Percentiles rank a stretch among this genome's conserved stretches.
These are phyloP conservation scores for Mesoclemmys tuberculata DNA, from an alignment of 2,113 vertebrate species.

Conservation along the genomic window DNA sequence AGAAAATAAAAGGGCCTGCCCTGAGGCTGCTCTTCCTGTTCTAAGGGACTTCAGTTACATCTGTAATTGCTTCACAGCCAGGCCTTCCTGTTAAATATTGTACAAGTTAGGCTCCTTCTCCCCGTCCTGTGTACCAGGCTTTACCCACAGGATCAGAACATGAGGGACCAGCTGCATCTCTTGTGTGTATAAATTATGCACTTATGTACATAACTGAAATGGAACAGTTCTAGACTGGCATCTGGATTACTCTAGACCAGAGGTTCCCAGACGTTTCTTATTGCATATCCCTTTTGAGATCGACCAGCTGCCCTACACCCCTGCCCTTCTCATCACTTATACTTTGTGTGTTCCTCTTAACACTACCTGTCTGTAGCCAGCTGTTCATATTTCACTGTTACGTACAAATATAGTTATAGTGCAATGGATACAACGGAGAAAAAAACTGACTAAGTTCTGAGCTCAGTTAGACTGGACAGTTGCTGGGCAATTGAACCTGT, in stretches of 20 bases:
- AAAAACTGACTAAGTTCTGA: too few species aligned
- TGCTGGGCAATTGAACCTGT: too few species aligned
- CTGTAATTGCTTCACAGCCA: not conserved
- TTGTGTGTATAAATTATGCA: not conserved
- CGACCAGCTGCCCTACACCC: not conserved
- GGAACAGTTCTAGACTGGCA: not conserved
- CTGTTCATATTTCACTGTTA: too few species aligned
- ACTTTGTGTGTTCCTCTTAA: not conserved
- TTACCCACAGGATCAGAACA: not conserved
- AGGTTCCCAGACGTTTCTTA: too few species aligned
- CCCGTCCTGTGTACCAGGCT: not conserved
- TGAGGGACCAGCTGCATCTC: not conserved
- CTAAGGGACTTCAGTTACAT: not conserved
- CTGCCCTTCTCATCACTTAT: not conserved
- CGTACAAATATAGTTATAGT: too few species aligned
- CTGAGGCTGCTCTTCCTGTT: not conserved
- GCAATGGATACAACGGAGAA: too few species aligned
- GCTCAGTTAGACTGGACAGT: too few species aligned
- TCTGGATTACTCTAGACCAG: not conserved
- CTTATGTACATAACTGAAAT: not conserved
- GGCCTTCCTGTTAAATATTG: not conserved
- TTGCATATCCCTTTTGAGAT: too few species aligned
- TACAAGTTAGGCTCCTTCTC: not conserved
- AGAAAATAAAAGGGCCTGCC: fast-evolving
- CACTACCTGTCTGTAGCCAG: too few species aligned